phyloP scores from a whole-genome alignment of 37 sponge, comb jelly and placozoan genomes.

The Hormiphora californensis region DNA sequence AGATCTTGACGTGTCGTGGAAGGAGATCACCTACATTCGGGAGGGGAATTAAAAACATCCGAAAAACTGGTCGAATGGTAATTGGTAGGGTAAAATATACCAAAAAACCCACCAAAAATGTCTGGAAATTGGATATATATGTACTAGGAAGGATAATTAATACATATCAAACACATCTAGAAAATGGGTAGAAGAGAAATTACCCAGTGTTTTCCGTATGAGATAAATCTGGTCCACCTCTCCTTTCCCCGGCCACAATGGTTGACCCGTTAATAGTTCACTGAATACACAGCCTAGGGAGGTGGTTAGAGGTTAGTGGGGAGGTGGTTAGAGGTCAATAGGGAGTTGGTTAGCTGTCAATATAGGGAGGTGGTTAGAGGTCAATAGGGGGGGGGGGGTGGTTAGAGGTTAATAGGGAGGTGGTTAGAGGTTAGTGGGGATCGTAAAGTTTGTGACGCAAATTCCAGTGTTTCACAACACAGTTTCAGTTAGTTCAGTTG shows the following conservation, averaged over 20 bases:
- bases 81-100: too few relatives aligned
- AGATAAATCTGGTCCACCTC: conserved; percentile 92
- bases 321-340: neutral
- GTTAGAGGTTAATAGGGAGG: neutral
- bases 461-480: too few relatives aligned
- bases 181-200: too few relatives aligned
- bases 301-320: neutral
- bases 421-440: neutral
- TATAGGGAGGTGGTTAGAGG: neutral
- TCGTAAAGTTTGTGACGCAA: too few relatives aligned
- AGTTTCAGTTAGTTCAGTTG: too few relatives aligned
- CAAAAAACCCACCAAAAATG: too few relatives aligned
- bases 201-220: conserved; percentile 74
- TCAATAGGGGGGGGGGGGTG: neutral
- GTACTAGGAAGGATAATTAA: too few relatives aligned
- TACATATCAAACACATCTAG: too few relatives aligned
- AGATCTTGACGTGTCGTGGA: conserved; percentile 78
- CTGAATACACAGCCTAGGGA: conserved; percentile 80
- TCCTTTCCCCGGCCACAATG: conserved; percentile 82
- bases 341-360: neutral
- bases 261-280: conserved; percentile 83
- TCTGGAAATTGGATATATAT: too few relatives aligned
- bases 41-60: too few relatives aligned
- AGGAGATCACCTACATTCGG: conserved; percentile 96
- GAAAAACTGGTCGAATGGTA: too few relatives aligned